Percentiles rank a stretch among this genome's conserved stretches.
phyloP scores from a whole-genome alignment of 2,797 vertebrate species.

The Leuciscus waleckii region DNA sequence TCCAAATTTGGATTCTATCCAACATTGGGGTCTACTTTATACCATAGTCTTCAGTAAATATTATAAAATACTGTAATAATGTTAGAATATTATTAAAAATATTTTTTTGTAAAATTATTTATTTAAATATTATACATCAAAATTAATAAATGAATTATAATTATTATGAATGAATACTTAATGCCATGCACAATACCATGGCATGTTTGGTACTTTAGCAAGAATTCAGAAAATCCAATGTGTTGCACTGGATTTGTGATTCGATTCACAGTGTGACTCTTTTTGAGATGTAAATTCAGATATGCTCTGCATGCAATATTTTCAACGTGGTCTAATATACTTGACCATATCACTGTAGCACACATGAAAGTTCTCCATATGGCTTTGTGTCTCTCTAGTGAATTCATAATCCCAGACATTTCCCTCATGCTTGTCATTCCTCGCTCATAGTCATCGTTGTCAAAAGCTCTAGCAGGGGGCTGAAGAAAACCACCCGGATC shows the following conservation, averaged over 20 bases:
- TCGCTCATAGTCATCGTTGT: slow-evolving; percentile 34
- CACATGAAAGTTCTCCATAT: slow-evolving; percentile 29
- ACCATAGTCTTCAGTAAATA: not conserved
- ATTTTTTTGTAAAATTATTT: too few species aligned
- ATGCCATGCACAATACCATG: too few species aligned
- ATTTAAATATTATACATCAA: too few species aligned
- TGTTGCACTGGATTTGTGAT: not conserved
- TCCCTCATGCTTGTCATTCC: slow-evolving; percentile 47
- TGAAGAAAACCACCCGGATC: slow-evolving; percentile 39
- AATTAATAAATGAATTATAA: too few species aligned
- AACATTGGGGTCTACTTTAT: not conserved
- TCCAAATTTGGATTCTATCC: not conserved
- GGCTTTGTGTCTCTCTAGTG: slow-evolving; percentile 35
- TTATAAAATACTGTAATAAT: not conserved
- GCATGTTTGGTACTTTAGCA: too few species aligned
- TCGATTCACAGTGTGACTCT: slow-evolving; percentile 18
- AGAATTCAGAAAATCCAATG: not conserved
- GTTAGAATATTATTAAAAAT: not conserved
- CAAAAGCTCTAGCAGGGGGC: slow-evolving; percentile 39
- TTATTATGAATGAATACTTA: too few species aligned
- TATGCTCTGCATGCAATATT: slow-evolving; percentile 29
- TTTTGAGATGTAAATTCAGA: slow-evolving; percentile 44
- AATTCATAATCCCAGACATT: slow-evolving; percentile 41
- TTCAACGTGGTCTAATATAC: slow-evolving; percentile 15
- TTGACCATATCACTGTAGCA: slow-evolving; percentile 21